Percentiles rank a stretch among this genome's conserved stretches.
phyloP scores from a whole-genome alignment of 2,888 invertebrate genomes.

The Mycalesis mineus region DNA sequence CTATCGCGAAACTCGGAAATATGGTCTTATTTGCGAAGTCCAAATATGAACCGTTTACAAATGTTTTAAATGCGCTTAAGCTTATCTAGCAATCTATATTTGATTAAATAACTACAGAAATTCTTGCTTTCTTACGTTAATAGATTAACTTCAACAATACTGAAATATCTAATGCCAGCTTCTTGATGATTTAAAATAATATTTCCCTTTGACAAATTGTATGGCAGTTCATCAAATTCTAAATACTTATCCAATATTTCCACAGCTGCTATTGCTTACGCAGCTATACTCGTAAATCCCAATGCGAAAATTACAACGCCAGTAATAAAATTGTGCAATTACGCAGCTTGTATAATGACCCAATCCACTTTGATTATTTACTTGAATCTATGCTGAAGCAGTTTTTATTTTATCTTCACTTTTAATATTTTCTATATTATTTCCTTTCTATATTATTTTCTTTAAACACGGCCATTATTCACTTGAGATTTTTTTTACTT shows the following conservation, averaged over 20 bases:
- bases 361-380: neutral
- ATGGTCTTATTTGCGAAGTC: too few relatives aligned
- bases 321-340: neutral
- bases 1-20: too few relatives aligned
- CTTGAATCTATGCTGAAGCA: neutral
- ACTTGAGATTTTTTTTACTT: too few relatives aligned
- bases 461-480: too few relatives aligned
- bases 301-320: neutral
- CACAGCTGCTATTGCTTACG: conserved; percentile 5
- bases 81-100: too few relatives aligned
- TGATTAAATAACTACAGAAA: too few relatives aligned
- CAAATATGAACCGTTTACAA: too few relatives aligned
- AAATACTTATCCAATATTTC: neutral
- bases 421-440: neutral
- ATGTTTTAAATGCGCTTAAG: too few relatives aligned
- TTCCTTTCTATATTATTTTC: too few relatives aligned
- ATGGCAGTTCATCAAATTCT: neutral
- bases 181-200: neutral
- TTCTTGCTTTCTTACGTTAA: too few relatives aligned
- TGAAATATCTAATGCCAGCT: neutral
- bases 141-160: neutral
- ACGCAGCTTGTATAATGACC: neutral
- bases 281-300: neutral
- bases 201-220: neutral
- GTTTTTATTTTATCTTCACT: neutral